phyloP scores from a whole-genome alignment of 2,888 invertebrate species.

The Baccha elongata region DNA sequence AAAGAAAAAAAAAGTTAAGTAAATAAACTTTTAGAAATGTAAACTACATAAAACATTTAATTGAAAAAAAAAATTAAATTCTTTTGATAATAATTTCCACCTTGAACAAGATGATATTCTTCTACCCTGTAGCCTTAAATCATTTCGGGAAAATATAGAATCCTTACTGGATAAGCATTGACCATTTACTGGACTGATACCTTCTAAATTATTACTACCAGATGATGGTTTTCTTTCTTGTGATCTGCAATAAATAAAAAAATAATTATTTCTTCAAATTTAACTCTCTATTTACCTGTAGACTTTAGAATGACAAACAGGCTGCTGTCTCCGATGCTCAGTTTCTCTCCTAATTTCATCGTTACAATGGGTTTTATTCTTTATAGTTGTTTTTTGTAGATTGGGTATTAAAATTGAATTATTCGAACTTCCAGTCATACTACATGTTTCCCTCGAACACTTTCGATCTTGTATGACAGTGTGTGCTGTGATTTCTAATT shows the following conservation, averaged over 20 bases:
- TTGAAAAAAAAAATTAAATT: too few relatives aligned
- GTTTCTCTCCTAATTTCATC: slow-evolving; percentile 45
- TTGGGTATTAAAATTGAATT: slow-evolving; percentile 43
- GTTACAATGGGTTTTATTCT: slow-evolving; percentile 20
- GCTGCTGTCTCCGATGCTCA: slow-evolving; percentile 77
- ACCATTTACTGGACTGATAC: slow-evolving; percentile 16
- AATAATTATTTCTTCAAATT: neutral
- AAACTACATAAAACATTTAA: neutral
- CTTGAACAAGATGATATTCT: slow-evolving; percentile 77
- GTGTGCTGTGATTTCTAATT: slow-evolving; percentile 79
- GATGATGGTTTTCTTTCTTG: slow-evolving; percentile 39
- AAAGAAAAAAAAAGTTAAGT: neutral
- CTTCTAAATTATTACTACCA: slow-evolving; percentile 3
- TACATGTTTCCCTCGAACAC: slow-evolving; percentile 35
- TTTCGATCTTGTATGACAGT: slow-evolving; percentile 75
- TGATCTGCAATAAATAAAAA: slow-evolving; percentile 6
- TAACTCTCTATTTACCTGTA: slow-evolving; percentile 20
- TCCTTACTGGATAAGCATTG: slow-evolving; percentile 41
- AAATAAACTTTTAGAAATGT: neutral
- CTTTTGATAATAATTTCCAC: too few relatives aligned
- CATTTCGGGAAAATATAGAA: slow-evolving; percentile 54
- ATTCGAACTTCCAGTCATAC: slow-evolving; percentile 43
- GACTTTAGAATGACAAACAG: slow-evolving; percentile 78
- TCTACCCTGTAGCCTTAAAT: slow-evolving; percentile 49
- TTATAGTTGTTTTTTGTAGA: slow-evolving; percentile 4